Percentiles rank a stretch among this genome's conserved stretches.
Conservation (phyloP, 2,113 vertebrate species). For the Lota lota region DNA sequence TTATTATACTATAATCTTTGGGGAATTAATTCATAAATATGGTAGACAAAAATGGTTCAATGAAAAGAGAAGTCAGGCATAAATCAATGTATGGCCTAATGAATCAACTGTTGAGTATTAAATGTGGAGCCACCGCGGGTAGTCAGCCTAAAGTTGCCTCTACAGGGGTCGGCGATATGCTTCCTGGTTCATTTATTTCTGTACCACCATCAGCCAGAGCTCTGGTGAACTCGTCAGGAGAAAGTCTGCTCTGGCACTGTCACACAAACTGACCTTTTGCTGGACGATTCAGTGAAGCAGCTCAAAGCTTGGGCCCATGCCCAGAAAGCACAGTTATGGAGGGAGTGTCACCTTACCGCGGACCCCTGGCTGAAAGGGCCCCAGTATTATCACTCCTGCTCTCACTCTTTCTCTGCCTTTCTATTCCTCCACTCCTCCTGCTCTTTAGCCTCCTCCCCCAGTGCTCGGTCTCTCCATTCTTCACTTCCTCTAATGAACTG, state of each 20-base stretch:
- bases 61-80: no score
- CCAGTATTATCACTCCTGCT: conserved; percentile 62
- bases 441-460: background rate
- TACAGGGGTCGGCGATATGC: conserved; percentile 27
- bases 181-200: conserved; percentile 49
- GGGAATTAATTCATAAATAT: no score
- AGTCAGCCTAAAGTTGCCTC: conserved; percentile 44
- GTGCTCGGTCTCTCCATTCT: background rate
- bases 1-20: no score
- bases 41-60: no score
- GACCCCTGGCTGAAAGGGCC: conserved; percentile 56
- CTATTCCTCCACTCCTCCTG: background rate
- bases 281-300: conserved; percentile 65
- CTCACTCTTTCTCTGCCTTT: background rate
- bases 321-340: conserved; percentile 74
- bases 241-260: conserved; percentile 56
- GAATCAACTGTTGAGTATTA: no score
- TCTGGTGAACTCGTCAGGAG: conserved; percentile 37
- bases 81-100: no score
- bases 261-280: conserved; percentile 70
- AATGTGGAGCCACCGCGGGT: background rate
- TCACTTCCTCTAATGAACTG: background rate
- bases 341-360: conserved; percentile 66
- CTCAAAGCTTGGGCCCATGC: conserved; percentile 63
- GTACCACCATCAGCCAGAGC: conserved; percentile 32